Evolutionary conservation across 2,113 vertebrate species (phyloP), one percentile per base, ranked within the genome.

Genomic region (Stigmatopora nigra): DNA sequence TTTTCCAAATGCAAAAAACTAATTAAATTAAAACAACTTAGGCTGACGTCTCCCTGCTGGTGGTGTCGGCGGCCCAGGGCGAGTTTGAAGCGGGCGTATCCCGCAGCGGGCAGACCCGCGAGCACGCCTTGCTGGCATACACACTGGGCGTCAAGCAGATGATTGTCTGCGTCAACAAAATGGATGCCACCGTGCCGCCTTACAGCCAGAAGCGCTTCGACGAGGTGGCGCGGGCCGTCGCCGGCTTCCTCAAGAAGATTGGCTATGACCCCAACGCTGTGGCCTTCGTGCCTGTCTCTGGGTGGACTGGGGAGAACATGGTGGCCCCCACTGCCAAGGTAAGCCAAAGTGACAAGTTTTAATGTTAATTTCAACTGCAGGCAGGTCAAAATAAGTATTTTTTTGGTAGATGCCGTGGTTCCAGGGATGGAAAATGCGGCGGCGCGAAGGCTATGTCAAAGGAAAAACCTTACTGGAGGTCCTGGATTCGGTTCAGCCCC

Each of bases 101-200:
- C 0, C 76, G 91, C 6, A 91, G 83, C 36, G 92, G 92, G 3
- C 92, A 93, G 77, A 92, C 88, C 15, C 79, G 86, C 38, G 91
- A 92, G 53, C 92, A 92, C 14, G 86, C 89, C 1, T 57, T 92
- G 35, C 80, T 91, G 78, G 91, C 92, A 0, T 92, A 89, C 70
- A 91, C 86, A 0, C 84, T 92, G 51, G 92, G 91, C 0, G 91
- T 93, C 4, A 92, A 93, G 65, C 92, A 93, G 69, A 83, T 92
- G 0, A 85, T 92, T 1, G 89, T 93, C n/a, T 91, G 90, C 0
- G 85, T 92, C 31, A 93, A 93, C 84, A 92, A 92, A 74, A 91
- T 92, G 91, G 92, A 92, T 22, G n/a, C 88, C 55, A 90, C 89
- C 0, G 90, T 92, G 10, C 91, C 91, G 0, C 89, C 91, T 0